These are phyloP conservation scores for Acrocephalus kingi DNA, from an alignment of 2,113 vertebrate genomes.

Conservation along the genomic window DNA sequence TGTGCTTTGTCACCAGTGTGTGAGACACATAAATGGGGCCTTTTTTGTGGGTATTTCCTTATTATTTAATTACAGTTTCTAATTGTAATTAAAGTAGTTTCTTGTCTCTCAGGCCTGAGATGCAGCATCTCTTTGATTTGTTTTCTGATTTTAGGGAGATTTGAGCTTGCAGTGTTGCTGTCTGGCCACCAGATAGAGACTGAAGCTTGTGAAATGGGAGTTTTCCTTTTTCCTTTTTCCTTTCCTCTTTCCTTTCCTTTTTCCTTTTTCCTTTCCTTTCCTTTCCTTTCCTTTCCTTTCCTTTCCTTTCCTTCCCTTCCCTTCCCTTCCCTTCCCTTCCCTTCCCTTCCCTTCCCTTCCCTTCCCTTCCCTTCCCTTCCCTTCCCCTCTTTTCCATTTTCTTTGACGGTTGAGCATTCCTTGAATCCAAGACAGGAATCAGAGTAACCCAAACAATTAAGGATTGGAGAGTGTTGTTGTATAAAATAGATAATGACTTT, in stretches of 20 bases:
- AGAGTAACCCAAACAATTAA: background rate
- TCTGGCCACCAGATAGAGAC: constrained; percentile 68
- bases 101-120: background rate
- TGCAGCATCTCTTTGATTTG: background rate
- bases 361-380: background rate
- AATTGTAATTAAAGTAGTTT: background rate
- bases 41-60: background rate
- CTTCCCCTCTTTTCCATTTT: no score
- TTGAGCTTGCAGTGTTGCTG: constrained; percentile 19
- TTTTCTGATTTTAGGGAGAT: background rate
- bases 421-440: background rate
- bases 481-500: background rate
- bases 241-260: background rate
- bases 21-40: no score
- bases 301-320: no score
- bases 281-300: background rate
- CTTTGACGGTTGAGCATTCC: background rate
- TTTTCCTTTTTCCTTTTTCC: background rate
- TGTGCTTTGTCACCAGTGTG: background rate
- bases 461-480: background rate
- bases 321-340: no score
- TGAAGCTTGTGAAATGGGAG: background rate
- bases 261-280: no score
- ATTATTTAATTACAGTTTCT: background rate
- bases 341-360: no score